phyloP scores from a whole-genome alignment of 2,113 vertebrate genomes.

The Larimichthys crocea region DNA sequence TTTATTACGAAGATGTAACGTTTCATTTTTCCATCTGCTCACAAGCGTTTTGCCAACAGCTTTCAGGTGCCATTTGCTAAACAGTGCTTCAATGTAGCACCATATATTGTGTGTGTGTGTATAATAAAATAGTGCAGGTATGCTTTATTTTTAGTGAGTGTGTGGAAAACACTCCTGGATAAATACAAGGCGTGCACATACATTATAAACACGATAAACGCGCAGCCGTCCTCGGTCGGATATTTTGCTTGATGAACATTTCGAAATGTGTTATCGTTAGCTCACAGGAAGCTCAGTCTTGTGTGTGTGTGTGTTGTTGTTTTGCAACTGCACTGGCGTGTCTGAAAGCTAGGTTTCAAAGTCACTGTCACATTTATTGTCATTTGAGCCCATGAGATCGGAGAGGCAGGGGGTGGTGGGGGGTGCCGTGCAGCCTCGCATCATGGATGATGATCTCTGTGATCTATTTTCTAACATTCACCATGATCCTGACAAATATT shows the following conservation, averaged over 20 bases:
- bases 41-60: neutral
- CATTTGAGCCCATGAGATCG: neutral
- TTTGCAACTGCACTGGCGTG: conserved; percentile 17
- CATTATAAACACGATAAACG: neutral
- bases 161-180: neutral
- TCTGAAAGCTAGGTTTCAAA: neutral
- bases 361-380: neutral
- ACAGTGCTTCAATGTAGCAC: neutral
- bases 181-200: neutral
- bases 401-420: neutral
- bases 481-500: conserved; percentile 3
- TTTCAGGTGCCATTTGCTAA: neutral
- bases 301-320: neutral
- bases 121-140: neutral
- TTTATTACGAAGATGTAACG: conserved; percentile 19
- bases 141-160: neutral
- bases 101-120: neutral
- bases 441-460: neutral
- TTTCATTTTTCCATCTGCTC: neutral
- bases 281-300: conserved; percentile 8
- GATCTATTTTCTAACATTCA: conserved; percentile 1
- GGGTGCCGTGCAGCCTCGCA: neutral
- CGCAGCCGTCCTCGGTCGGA: neutral
- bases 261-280: conserved; percentile 13
- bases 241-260: conserved; percentile 20